Evolutionary conservation across 2,113 vertebrate species (phyloP).

Genomic region (Formicarius rufipectus): DNA sequence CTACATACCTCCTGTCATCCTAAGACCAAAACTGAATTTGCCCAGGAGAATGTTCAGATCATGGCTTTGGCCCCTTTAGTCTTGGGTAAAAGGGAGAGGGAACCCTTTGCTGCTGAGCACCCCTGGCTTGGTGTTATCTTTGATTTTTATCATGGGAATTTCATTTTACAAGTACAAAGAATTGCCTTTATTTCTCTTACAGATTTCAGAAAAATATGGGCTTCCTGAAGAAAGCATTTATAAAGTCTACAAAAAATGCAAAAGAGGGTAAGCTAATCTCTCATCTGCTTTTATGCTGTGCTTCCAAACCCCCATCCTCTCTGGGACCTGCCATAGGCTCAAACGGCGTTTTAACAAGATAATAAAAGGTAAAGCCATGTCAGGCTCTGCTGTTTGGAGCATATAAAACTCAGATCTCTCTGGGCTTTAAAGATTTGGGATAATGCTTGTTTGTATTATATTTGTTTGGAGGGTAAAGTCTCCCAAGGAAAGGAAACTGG

Average conservation of each 20-base stretch:
- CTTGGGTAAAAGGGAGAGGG: not conserved
- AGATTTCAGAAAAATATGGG: conserved; percentile 99
- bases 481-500: not conserved
- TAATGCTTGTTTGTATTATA: not conserved
- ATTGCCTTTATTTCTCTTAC: conserved; percentile 15
- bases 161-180: conserved; percentile 10
- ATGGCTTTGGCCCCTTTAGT: not conserved
- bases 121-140: not conserved
- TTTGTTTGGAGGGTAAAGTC: conserved; percentile 29
- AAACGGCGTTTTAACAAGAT: conserved; percentile 27
- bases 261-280: conserved; percentile 89
- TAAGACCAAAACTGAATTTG: not conserved
- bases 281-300: not conserved
- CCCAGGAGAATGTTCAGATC: not conserved
- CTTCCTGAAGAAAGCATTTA: conserved; percentile 91
- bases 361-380: conserved; percentile 37
- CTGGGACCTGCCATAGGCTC: not conserved
- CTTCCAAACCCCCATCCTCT: not conserved
- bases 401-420: not conserved
- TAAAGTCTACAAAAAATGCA: conserved; percentile 99
- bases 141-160: not conserved
- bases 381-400: conserved; percentile 12
- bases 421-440: conserved; percentile 52
- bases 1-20: not conserved
- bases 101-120: not conserved